Percentiles rank a stretch among this genome's conserved stretches.
Conservation (phyloP, 2,113 vertebrate species). For the Desmodus rotundus region DNA sequence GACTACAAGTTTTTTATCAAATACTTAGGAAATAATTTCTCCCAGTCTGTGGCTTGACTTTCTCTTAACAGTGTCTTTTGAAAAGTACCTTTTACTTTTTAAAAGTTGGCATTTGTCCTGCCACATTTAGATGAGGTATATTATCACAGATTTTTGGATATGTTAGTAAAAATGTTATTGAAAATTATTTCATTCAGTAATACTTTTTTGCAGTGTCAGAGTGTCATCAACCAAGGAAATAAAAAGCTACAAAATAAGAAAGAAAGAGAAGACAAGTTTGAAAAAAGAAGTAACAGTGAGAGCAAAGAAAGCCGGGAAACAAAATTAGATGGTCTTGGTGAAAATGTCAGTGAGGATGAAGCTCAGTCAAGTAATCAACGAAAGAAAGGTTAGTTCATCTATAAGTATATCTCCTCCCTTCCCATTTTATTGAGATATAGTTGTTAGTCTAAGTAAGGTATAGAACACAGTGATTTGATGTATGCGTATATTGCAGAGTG, state of each 20-base stretch:
- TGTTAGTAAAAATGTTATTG: conserved; percentile 15
- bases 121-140: neutral
- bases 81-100: neutral
- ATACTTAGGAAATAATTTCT: conserved; percentile 13
- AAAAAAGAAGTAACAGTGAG: conserved; percentile 86
- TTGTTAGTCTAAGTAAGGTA: neutral
- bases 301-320: conserved; percentile 90
- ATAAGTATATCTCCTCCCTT: neutral
- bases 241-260: conserved; percentile 83
- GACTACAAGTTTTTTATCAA: neutral
- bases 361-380: conserved; percentile 82
- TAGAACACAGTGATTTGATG: neutral
- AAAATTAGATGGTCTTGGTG: conserved; percentile 78
- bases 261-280: conserved; percentile 86
- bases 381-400: conserved; percentile 85
- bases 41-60: neutral
- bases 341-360: conserved; percentile 83
- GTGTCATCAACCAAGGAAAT: conserved; percentile 80
- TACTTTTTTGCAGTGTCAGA: conserved; percentile 85
- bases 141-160: neutral
- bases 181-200: conserved; percentile 43
- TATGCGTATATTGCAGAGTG: neutral
- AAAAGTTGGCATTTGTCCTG: neutral
- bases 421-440: neutral
- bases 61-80: neutral